Evolutionary conservation across 2,797 vertebrate species (phyloP), one percentile per base, ranked within the genome.

Genomic region (Hozukius guyotensis): DNA sequence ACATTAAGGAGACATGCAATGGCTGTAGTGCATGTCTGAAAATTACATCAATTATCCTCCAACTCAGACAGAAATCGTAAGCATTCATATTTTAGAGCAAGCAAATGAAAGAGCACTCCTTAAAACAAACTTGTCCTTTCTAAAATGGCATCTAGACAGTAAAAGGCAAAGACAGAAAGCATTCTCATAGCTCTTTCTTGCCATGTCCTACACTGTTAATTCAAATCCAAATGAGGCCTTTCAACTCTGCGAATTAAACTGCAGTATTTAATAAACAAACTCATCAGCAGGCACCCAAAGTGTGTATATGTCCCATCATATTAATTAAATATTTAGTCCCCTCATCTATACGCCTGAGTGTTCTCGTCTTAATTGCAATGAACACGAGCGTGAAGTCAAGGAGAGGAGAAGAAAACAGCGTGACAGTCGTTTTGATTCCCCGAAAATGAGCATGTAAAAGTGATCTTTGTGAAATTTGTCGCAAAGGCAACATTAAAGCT

Each of bases 241-340:
- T 66, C 38, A 62, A 72, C 56, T 77, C 57, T 76, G 25, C 38
- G 84, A 89, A 91, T 81, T 34, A 87, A 88, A 91, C 36, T 29
- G 38, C 27, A 22, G 32, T 38, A 77, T 84, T 85, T 87, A 83
- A 84, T 87, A 84, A 88, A 91, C 87, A 87, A 88, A 94, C 91
- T 92, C 86, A 94, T 94, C 86, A 89, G 84, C 84, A 93, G 93
- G 87, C 85, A 75, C 31, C 52, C 84, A 86, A 87, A 92, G 82
- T 85, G 74, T 90, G 85, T 82, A 93, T 94, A 94, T 83, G 79
- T 84, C 81, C 81, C 83, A 78, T 86, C 84, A 91, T 87, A 94
- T 96, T 96, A 96, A 97, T 96, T 94, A 81, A 96, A 95, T 95
- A 94, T 94, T 93, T 95, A 94, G 94, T 94, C 55, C 92, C 93